Base-by-base conservation (phyloP, 2,797 vertebrate species). In the Sebastes melanostomus region DNA sequence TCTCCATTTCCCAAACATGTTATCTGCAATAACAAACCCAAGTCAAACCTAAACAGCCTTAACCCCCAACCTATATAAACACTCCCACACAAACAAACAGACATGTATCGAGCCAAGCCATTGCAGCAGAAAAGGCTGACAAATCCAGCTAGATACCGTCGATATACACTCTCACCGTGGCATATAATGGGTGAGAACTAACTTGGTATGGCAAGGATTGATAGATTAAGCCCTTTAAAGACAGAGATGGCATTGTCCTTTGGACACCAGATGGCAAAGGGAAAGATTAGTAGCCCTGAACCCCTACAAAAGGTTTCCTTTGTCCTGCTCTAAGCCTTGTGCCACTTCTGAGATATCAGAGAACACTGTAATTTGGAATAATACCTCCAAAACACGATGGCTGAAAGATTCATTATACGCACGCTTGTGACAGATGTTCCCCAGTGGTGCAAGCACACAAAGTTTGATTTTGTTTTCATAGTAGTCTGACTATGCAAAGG, bases 231-330 rank as follows among this genome's bases (percentile, higher is more conserved):
- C 27, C 73, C 27, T 79, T 82, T 84, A 81, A 75, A 86, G 70
- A 93, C 87, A 94, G 81, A 84, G 85, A 81, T 80, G 87, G 77
- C 80, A 90, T 92, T 92, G 93, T 92, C 65, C 83, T 81, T 82
- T 78, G 77, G 72, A 91, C 81, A 90, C 60, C 92, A 93, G 92
- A 93, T 93, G 91, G 92, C 81, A 89, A 88, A 80, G 84, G 66
- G 72, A 80, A 86, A 90, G 90, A 94, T 94, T 90, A 94, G 90
- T 25, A 78, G 69, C 63, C 82, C 72, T 85, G 77, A 88, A 90
- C 82, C 66, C 56, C 46, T 25, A 69, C 84, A 4, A 90, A 89
- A 85, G 87, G 77, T 89, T 90, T 72, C 32, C 81, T 91, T 92
- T 93, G 90, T 92, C 63, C 83, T 67, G 65, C 68, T 69, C 78